These are phyloP conservation scores for Actinernus sp. DNA, from an alignment of 92 coral and sea anemone genomes.

Conservation along the genomic window DNA sequence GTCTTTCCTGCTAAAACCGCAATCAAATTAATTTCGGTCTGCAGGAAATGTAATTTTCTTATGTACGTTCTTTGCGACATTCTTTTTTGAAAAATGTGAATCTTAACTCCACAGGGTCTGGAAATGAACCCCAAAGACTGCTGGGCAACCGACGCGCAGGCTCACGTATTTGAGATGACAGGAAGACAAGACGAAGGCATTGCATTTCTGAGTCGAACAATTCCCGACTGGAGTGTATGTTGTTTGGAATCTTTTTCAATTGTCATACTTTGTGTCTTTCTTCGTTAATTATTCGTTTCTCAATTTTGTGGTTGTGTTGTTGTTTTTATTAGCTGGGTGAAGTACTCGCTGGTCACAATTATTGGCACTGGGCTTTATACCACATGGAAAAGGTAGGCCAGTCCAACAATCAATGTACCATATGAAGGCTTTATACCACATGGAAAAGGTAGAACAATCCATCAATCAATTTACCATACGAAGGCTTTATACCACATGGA, in stretches of 20 bases:
- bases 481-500: no score
- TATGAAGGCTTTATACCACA: no score
- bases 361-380: slow-evolving; percentile 83
- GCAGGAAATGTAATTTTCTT: no score
- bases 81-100: not conserved
- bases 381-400: slow-evolving; percentile 76
- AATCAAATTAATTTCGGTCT: no score
- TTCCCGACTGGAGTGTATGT: slow-evolving; percentile 82
- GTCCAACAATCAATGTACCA: no score
- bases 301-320: not conserved
- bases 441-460: no score
- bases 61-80: no score
- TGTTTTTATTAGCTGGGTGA: slow-evolving; percentile 36
- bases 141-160: slow-evolving; percentile 90
- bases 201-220: slow-evolving; percentile 62
- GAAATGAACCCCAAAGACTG: slow-evolving; percentile 77
- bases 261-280: not conserved
- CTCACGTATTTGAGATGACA: slow-evolving; percentile 85
- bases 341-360: slow-evolving; percentile 64
- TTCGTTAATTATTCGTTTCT: not conserved
- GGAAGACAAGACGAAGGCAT: slow-evolving; percentile 89
- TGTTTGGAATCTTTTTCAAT: not conserved
- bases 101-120: slow-evolving; percentile 51
- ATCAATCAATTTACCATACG: no score
- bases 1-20: no score